phyloP scores from a whole-genome alignment of 2,797 vertebrate genomes.

The Protosalanx chinensis region DNA sequence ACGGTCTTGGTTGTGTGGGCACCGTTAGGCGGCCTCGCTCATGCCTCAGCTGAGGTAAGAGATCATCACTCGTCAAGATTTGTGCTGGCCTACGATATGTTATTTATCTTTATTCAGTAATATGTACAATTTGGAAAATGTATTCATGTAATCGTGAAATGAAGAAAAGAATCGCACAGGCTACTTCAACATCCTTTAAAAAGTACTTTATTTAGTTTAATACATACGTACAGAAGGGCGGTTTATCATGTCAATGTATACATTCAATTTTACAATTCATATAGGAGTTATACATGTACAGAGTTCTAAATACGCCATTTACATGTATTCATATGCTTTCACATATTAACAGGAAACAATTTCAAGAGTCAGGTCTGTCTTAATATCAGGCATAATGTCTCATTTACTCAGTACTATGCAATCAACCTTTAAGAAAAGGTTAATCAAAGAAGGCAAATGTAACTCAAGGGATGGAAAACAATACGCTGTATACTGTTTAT shows the following conservation, averaged over 20 bases:
- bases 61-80: slow-evolving; percentile 15
- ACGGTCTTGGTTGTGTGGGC: slow-evolving; percentile 46
- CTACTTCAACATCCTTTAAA: slow-evolving; percentile 34
- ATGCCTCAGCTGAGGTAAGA: slow-evolving; percentile 7
- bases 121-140: slow-evolving; percentile 4
- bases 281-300: slow-evolving; percentile 45
- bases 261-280: slow-evolving; percentile 64
- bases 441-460: slow-evolving; percentile 35
- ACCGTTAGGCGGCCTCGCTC: slow-evolving; percentile 20
- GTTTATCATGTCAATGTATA: slow-evolving; percentile 54
- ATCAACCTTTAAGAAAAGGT: slow-evolving; percentile 26
- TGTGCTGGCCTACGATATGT: slow-evolving; percentile 12
- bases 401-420: background rate
- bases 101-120: slow-evolving; percentile 19
- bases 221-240: slow-evolving; percentile 42
- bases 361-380: slow-evolving; percentile 37
- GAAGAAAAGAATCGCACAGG: background rate
- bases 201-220: slow-evolving; percentile 58
- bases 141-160: background rate
- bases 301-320: slow-evolving; percentile 58
- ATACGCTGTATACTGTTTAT: slow-evolving; percentile 29
- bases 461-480: slow-evolving; percentile 38
- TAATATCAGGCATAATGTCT: background rate
- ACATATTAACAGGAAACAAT: slow-evolving; percentile 29
- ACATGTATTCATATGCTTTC: slow-evolving; percentile 51